Percentiles rank a stretch among this genome's conserved stretches.
Conservation (phyloP, 2,888 invertebrate species). For the Cosmopolites sordidus region DNA sequence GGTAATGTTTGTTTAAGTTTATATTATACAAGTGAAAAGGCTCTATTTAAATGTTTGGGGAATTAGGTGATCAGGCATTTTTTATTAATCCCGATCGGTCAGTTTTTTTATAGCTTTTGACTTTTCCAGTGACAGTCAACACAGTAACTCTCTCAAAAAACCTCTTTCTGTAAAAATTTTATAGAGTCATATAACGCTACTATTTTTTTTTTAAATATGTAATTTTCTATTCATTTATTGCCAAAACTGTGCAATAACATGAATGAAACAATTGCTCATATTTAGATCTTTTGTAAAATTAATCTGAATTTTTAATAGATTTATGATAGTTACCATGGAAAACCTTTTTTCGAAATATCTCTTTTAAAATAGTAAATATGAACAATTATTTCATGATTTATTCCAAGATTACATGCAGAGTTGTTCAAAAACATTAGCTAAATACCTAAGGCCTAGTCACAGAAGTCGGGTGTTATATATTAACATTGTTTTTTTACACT, state of each 20-base stretch:
- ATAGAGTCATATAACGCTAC: background rate
- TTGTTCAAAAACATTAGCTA: background rate
- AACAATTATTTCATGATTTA: background rate
- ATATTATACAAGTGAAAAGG: background rate
- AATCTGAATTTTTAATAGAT: too few species aligned
- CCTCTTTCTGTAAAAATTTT: too few species aligned
- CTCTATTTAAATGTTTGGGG: background rate
- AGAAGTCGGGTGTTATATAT: constrained; percentile 1
- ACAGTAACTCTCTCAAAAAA: too few species aligned
- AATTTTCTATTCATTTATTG: constrained; percentile 6
- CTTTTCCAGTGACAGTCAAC: too few species aligned
- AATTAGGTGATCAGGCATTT: background rate
- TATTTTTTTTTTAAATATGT: background rate
- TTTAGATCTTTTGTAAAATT: background rate
- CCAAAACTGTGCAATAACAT: constrained; percentile 11
- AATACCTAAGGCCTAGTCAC: constrained; percentile 1
- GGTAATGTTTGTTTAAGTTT: constrained; percentile 1
- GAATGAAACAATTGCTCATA: background rate
- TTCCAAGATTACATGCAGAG: constrained; percentile 4
- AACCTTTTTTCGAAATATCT: too few species aligned
- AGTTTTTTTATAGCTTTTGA: too few species aligned
- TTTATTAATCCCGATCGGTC: too few species aligned
- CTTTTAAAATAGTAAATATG: too few species aligned
- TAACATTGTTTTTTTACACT: background rate
- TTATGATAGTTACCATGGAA: too few species aligned